phyloP scores from a whole-genome alignment of 2,113 vertebrate species.

The Eclectus roratus region DNA sequence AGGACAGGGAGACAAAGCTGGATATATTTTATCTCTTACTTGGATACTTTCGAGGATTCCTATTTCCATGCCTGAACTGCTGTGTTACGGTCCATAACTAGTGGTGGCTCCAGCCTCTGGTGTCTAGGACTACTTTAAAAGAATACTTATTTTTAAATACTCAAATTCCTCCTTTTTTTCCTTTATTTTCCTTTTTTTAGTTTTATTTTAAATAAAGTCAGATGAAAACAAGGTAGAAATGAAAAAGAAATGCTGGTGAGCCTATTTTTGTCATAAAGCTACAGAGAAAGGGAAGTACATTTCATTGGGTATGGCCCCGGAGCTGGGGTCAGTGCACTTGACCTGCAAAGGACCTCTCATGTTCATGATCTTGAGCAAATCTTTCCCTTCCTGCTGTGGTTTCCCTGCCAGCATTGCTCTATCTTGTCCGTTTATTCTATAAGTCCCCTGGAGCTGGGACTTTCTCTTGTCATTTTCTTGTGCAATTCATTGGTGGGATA shows the following conservation, averaged over 20 bases:
- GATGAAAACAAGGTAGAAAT: background rate
- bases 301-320: background rate
- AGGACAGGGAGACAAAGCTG: background rate
- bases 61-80: background rate
- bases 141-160: background rate
- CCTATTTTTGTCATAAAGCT: background rate
- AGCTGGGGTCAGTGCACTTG: background rate
- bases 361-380: background rate
- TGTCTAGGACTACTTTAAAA: background rate
- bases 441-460: background rate
- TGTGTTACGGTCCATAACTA: background rate
- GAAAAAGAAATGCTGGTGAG: background rate
- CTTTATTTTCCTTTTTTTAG: background rate
- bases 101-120: background rate
- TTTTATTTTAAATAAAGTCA: background rate
- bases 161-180: background rate
- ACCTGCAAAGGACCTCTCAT: background rate
- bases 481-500: background rate
- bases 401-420: background rate
- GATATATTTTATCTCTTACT: background rate
- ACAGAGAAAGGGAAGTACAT: background rate
- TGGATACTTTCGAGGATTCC: background rate
- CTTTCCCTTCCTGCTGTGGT: background rate
- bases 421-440: background rate
- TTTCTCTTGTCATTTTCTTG: background rate